Evolutionary conservation across 2,797 vertebrate species (phyloP).

Genomic region (Halcyon leucocephala): DNA sequence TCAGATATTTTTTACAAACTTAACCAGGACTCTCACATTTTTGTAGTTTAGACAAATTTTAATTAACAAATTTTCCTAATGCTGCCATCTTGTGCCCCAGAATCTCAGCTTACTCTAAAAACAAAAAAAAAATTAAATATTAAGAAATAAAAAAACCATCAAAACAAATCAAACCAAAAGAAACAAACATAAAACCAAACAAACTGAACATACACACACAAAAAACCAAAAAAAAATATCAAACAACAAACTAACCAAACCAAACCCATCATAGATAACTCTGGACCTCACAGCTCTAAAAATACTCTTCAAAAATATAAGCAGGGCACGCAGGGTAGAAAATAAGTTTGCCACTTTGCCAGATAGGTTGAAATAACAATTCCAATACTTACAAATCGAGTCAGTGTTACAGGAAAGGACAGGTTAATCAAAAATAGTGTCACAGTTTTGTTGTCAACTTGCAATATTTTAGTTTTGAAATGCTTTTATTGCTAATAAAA

Average conservation of each 20-base stretch:
- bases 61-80: slow-evolving; percentile 25
- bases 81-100: slow-evolving; percentile 40
- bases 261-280: background rate
- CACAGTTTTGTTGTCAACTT: background rate
- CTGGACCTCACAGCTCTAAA: background rate
- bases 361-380: background rate
- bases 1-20: background rate
- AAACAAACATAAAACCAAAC: background rate
- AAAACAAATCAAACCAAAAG: no score
- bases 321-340: background rate
- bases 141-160: background rate
- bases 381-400: background rate
- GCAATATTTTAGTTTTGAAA: background rate
- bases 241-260: background rate
- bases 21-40: background rate
- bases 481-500: background rate
- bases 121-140: no score
- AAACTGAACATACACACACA: background rate
- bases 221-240: background rate
- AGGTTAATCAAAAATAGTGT: background rate
- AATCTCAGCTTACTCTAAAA: background rate
- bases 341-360: background rate
- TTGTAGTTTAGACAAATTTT: background rate
- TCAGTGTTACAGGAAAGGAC: accelerated
- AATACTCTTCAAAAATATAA: background rate